A percentile compares a stretch with the other conserved stretches of the same genome.
Conservation (phyloP, 2,797 vertebrate species). For the Ceryle rudis region DNA sequence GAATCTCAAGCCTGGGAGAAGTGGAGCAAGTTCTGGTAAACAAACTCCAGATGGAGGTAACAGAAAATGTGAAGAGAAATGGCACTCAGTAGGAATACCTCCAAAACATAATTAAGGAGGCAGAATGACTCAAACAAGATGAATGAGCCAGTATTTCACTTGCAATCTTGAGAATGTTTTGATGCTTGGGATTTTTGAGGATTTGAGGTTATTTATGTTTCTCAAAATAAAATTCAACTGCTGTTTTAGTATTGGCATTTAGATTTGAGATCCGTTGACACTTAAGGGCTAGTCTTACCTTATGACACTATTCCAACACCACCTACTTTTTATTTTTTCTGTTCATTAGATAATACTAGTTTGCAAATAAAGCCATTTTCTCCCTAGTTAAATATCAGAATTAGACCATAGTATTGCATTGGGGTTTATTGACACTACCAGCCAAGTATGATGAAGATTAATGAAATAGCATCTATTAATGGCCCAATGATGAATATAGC, state of each 20-base stretch:
- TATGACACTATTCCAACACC: neutral
- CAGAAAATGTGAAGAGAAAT: neutral
- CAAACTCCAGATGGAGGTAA: slow-evolving; percentile 7
- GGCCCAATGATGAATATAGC: neutral
- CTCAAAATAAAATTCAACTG: neutral
- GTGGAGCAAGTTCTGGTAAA: neutral
- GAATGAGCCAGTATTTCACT: neutral
- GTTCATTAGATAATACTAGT: neutral
- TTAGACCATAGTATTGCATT: fast-evolving
- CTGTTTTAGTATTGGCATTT: neutral
- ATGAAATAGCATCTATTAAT: neutral
- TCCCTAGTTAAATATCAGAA: neutral
- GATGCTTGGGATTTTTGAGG: neutral
- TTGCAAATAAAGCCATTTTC: neutral
- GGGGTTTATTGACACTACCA: neutral
- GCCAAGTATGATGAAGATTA: neutral
- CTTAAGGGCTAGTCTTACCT: neutral
- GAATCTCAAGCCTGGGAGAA: neutral
- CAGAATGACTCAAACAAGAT: neutral
- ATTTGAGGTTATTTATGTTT: neutral
- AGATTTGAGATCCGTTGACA: neutral
- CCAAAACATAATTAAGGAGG: slow-evolving; percentile 1
- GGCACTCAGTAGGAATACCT: neutral
- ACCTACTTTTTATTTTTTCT: neutral
- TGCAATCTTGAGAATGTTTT: neutral